Evolutionary conservation across 30 jellyfish, hydroid and myxozoan species (phyloP), one percentile per base, ranked within the genome.

Genomic region (Pelagia noctiluca): DNA sequence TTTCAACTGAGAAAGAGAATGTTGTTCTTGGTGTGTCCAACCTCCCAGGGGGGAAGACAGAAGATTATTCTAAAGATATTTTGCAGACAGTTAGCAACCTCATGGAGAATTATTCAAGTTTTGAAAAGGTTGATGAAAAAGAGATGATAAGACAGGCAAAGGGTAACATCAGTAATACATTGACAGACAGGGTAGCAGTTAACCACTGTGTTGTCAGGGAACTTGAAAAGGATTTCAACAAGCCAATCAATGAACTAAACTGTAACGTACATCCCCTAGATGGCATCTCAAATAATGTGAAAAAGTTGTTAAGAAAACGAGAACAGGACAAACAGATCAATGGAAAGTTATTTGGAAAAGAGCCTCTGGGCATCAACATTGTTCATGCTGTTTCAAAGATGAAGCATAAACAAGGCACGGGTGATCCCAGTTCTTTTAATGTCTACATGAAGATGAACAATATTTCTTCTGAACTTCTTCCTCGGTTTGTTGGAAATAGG

Each of bases 251-350:
- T 35, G 24, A 54, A 54, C 70, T 54, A 32, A 54, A 54, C 70
- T 54, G 70, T 35, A 54, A 54, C 28, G 70, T 54, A 23, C 70
- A 54, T 54, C 70, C 70, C 28, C 28, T 54, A 54, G 70, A 54
- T 54, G 70, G 70, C 28, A 32, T 54, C 34, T 7, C 70, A 54
- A 54, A 32, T 35, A 35, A 54, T 23, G 70, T 35, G 24, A 32
- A 35, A 35, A 54, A 54, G 28, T 23, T 54, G 24, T 35, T 54
- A 54, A n/a, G n/a, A n/a, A n/a, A n/a, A n/a, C n/a, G n/a, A n/a
- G n/a, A n/a, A n/a, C n/a, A n/a, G n/a, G n/a, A n/a, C 13, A n/a
- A 48, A n/a, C n/a, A n/a, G n/a, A n/a, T n/a, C n/a, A n/a, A n/a
- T n/a, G n/a, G n/a, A n/a, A n/a, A 19, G 69, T 68, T 37, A 48